A percentile compares a stretch with the other conserved stretches of the same genome.
Conservation (phyloP, 2,888 invertebrate species). For the Pseudococcus viburni region DNA sequence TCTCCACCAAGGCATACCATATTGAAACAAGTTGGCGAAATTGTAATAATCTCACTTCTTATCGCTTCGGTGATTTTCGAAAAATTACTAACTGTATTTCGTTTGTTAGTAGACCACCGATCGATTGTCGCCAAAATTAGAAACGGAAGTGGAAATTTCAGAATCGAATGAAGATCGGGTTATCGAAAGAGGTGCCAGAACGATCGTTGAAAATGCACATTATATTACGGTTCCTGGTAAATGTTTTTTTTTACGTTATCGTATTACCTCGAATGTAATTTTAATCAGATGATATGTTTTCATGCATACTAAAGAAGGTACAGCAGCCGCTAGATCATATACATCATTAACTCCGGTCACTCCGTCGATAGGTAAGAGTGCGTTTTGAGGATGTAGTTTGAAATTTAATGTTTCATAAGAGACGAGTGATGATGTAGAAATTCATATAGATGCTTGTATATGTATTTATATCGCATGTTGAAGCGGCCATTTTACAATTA, state of each 20-base stretch:
- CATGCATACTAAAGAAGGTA: conserved; percentile 68
- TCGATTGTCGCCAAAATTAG: conserved; percentile 60
- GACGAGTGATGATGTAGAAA: neutral
- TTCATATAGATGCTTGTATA: neutral
- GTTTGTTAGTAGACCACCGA: conserved; percentile 22
- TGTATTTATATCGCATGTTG: conserved; percentile 17
- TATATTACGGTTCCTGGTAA: conserved; percentile 67
- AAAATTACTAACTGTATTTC: neutral
- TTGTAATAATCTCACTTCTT: conserved; percentile 39
- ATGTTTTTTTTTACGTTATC: neutral
- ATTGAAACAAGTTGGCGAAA: conserved; percentile 53
- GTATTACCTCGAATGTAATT: neutral
- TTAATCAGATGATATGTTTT: conserved; percentile 51
- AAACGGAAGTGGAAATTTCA: conserved; percentile 66
- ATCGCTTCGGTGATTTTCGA: neutral
- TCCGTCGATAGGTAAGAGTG: conserved; percentile 69
- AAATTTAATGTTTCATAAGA: neutral
- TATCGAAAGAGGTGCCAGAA: conserved; percentile 67
- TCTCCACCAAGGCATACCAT: conserved; percentile 64
- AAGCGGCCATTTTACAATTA: neutral
- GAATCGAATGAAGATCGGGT: conserved; percentile 66
- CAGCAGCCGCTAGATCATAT: conserved; percentile 74
- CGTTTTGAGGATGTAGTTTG: conserved; percentile 42
- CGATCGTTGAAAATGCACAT: conserved; percentile 67
- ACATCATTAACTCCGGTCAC: conserved; percentile 74